Conservation (phyloP, 1,140 invertebrate genomes). For the Piezodorus guildinii region DNA sequence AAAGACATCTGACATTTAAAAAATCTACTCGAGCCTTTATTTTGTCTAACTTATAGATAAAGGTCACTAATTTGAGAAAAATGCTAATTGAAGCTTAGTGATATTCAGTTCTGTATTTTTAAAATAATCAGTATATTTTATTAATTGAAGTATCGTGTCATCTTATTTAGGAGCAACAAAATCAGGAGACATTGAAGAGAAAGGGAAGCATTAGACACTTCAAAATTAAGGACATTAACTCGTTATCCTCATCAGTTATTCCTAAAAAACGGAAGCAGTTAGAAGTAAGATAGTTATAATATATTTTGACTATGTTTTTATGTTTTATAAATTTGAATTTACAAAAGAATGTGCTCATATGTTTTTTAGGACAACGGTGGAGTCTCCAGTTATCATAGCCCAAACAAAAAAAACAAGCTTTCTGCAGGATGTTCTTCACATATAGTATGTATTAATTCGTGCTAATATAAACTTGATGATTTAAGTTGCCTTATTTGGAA, state of each 20-base stretch:
- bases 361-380: not conserved
- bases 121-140: too few relatives aligned
- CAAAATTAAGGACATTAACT: conserved; percentile 36
- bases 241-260: conserved; percentile 13
- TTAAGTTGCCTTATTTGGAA: not conserved
- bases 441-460: not conserved
- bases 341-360: not conserved
- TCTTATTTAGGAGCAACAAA: conserved; percentile 34
- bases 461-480: not conserved
- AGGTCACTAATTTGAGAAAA: too few relatives aligned
- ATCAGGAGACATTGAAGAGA: conserved; percentile 45
- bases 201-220: conserved; percentile 46
- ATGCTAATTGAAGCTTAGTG: too few relatives aligned
- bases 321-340: too few relatives aligned
- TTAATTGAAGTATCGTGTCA: too few relatives aligned
- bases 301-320: too few relatives aligned
- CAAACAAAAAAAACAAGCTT: conserved; percentile 17
- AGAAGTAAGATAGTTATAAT: not conserved
- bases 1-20: too few relatives aligned
- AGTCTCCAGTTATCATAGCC: conserved; percentile 1
- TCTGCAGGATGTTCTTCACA: not conserved
- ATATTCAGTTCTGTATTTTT: too few relatives aligned
- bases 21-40: too few relatives aligned
- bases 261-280: conserved; percentile 22
- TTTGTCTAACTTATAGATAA: too few relatives aligned